phyloP scores from a whole-genome alignment of 2,888 invertebrate species.

The Cephus runcator region DNA sequence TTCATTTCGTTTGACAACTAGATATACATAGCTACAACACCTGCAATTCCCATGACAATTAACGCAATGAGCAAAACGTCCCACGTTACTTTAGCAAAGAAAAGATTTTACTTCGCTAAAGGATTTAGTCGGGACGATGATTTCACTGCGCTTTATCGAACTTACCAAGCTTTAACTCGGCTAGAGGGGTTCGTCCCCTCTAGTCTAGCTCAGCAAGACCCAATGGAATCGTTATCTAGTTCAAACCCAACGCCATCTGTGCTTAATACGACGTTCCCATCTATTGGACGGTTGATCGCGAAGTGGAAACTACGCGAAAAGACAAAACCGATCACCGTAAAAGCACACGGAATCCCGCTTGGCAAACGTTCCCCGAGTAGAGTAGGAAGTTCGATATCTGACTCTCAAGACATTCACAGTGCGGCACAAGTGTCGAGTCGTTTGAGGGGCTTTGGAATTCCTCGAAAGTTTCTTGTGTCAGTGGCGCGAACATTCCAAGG shows the following conservation, averaged over 20 bases:
- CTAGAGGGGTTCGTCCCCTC: background rate
- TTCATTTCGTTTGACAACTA: background rate
- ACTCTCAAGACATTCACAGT: background rate
- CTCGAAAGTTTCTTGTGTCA: background rate
- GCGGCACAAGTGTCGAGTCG: background rate
- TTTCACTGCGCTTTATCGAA: background rate
- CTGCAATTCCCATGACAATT: background rate
- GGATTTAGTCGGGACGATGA: background rate
- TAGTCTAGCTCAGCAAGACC: background rate
- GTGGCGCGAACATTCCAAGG: background rate
- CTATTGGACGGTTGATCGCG: slow-evolving; percentile 12
- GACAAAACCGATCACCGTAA: slow-evolving; percentile 46
- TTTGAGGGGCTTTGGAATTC: background rate
- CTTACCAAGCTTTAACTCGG: background rate
- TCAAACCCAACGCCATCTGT: slow-evolving; percentile 40
- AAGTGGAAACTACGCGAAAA: slow-evolving; percentile 23
- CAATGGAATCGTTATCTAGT: slow-evolving; percentile 12
- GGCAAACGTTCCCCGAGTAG: slow-evolving; percentile 18
- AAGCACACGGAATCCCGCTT: slow-evolving; percentile 48
- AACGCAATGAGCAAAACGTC: background rate
- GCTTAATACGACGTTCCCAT: slow-evolving; percentile 36
- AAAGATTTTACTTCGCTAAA: slow-evolving; percentile 20
- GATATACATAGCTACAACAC: background rate
- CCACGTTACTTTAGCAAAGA: background rate
- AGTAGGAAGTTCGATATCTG: background rate